phyloP scores from a whole-genome alignment of 2,113 vertebrate genomes.

The Hippoglossus stenolepis region DNA sequence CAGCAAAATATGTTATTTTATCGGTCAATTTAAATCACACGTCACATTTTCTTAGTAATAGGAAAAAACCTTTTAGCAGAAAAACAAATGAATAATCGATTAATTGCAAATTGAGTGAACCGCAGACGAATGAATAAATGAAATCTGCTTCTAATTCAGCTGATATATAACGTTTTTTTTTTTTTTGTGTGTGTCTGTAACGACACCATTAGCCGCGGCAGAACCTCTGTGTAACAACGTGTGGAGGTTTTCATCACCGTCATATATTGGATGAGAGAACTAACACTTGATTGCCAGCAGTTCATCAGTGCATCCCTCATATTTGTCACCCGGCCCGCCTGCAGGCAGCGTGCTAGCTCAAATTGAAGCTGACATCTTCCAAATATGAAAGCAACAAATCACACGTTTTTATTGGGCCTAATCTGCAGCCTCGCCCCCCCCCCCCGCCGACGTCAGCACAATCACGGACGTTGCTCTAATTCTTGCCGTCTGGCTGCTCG shows the following conservation, averaged over 20 bases:
- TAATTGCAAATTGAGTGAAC: slow-evolving; percentile 19
- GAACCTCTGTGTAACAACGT: slow-evolving; percentile 48
- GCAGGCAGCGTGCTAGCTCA: slow-evolving; percentile 75
- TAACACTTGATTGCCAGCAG: slow-evolving; percentile 81
- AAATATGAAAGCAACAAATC: slow-evolving; percentile 87
- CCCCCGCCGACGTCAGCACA: slow-evolving; percentile 81
- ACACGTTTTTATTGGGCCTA: slow-evolving; percentile 83
- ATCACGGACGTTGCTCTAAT: slow-evolving; percentile 78
- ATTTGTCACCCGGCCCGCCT: slow-evolving; percentile 78
- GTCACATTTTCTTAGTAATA: too few relatives aligned
- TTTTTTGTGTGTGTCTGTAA: not conserved
- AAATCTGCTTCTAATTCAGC: slow-evolving; percentile 20
- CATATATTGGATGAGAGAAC: slow-evolving; percentile 73
- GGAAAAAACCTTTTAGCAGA: not conserved
- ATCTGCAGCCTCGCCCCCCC: slow-evolving; percentile 66
- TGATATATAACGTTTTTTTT: slow-evolving; percentile 24
- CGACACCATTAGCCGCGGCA: slow-evolving; percentile 37
- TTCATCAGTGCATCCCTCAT: slow-evolving; percentile 83
- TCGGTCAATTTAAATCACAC: not conserved
- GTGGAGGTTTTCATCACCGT: slow-evolving; percentile 60
- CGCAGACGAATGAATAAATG: slow-evolving; percentile 49
- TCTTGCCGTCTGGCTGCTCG: slow-evolving; percentile 76
- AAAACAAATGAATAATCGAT: slow-evolving; percentile 25
- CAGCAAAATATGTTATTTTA: not conserved
- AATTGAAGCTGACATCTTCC: slow-evolving; percentile 84